Conservation (phyloP, 2,888 invertebrate species). For the Synanthedon myopaeformis region DNA sequence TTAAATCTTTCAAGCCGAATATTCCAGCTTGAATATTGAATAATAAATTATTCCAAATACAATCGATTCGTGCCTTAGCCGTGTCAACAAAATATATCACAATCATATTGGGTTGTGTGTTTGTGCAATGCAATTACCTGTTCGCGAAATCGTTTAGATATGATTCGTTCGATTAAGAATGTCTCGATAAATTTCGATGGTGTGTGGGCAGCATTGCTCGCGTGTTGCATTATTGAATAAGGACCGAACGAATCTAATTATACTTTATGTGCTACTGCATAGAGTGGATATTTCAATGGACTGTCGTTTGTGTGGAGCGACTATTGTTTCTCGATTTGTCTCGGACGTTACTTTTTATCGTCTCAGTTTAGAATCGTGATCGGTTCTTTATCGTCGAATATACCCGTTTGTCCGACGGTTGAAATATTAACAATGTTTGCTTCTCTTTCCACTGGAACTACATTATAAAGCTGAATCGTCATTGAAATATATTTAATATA, state of each 20-base stretch:
- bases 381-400: background rate
- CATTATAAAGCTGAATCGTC: too few relatives aligned
- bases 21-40: too few relatives aligned
- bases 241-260: background rate
- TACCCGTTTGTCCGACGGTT: background rate
- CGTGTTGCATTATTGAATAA: constrained; percentile 2
- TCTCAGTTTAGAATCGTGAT: background rate
- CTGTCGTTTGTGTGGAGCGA: constrained; percentile 17
- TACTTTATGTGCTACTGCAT: background rate
- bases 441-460: background rate
- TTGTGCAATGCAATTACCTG: constrained; percentile 7
- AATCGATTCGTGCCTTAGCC: background rate
- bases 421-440: background rate
- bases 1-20: too few relatives aligned
- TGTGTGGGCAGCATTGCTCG: constrained; percentile 23
- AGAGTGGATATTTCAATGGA: background rate
- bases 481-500: too few relatives aligned
- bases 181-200: constrained; percentile 22
- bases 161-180: constrained; percentile 20
- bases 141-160: constrained; percentile 13
- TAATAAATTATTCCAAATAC: background rate
- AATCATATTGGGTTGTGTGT: constrained; percentile 1
- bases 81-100: constrained; percentile 2
- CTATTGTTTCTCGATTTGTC: constrained; percentile 49
- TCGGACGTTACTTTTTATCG: constrained; percentile 49